Base-by-base conservation (phyloP, 2,888 invertebrate species). In the Nemotelus pantherinus region DNA sequence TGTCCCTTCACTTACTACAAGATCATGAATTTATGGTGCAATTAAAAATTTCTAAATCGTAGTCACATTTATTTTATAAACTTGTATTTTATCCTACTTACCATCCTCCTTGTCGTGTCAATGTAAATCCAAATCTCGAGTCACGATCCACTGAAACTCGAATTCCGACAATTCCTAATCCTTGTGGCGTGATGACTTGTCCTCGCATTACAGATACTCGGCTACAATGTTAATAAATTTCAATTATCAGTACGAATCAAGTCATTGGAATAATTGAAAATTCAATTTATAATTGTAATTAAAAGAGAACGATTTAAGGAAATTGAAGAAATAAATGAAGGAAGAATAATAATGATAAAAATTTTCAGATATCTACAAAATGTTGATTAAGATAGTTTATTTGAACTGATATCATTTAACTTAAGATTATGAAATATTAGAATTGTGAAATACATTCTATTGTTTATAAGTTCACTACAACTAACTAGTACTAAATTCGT, bases 181-280 rank as follows among this genome's bases (percentile, higher is more conserved):
- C 97, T 89, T 97, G 97, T 79, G 94, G 93, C 80, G 96, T 95
- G 82, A 97, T 93, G 85, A 99, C 98, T 89, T 96, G 95, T 82
- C 99, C 99, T 85, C 99, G 93, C 92, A 99, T 97, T 87, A 99
- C 98, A 85, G 99, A 97, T 84, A 97, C 98, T 87, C 98, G 96
- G 90, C 99, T 99, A 92, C 89, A 90, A 89, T 80, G 80, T 63
- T 60, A 74, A 74, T 63, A 60, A 74, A 74, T 74, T 74, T 72
- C 39, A 60, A 74, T 60, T 74, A 74, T 74, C 60, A 74, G 60
- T 74, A 25, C 25, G 50, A 74, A 74, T 70, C 55, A 41, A 70
- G 55, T 70, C 70, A 3, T 39, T 70, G 70, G 41, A 48, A 67
- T 67, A 43, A 70, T 25, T 70, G 70, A 70, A 70, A 70, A 47